A percentile compares a stretch with the other conserved stretches of the same genome.
Conservation (phyloP, 2,797 vertebrate genomes). For the Monodelphis domestica region DNA sequence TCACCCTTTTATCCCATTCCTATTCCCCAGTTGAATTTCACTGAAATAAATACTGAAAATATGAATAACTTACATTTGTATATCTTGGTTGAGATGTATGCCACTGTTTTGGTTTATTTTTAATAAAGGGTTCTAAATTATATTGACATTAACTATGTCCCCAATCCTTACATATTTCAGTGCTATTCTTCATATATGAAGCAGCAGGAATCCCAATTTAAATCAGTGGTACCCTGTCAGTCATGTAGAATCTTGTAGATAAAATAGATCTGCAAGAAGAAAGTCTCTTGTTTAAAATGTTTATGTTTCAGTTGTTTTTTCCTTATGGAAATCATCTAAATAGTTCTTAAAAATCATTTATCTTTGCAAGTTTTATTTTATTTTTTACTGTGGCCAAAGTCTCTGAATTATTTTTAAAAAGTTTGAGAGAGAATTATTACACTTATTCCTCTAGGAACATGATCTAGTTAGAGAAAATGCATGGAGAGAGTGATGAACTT, state of each 20-base stretch:
- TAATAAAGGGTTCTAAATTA: background rate
- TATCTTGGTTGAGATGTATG: background rate
- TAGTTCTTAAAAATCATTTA: background rate
- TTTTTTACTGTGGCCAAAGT: conserved; percentile 1
- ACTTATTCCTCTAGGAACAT: background rate
- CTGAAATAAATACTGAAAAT: background rate
- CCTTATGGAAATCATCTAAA: background rate
- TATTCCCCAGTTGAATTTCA: background rate
- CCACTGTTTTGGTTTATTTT: background rate
- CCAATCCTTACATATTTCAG: conserved; percentile 3
- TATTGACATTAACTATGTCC: background rate
- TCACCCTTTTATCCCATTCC: background rate
- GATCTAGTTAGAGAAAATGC: background rate
- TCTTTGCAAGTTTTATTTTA: conserved; percentile 25
- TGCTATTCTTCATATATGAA: background rate
- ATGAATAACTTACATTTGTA: background rate
- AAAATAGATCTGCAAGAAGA: background rate
- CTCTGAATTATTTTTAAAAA: conserved; percentile 1
- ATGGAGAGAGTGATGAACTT: background rate
- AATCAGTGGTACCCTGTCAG: background rate
- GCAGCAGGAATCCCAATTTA: conserved; percentile 26
- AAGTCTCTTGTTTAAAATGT: background rate
- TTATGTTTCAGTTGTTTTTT: background rate
- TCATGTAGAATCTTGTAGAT: background rate
- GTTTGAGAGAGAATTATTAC: background rate